Conservation (phyloP, 2,113 vertebrate species). For the Tenebrosternarchus preto region DNA sequence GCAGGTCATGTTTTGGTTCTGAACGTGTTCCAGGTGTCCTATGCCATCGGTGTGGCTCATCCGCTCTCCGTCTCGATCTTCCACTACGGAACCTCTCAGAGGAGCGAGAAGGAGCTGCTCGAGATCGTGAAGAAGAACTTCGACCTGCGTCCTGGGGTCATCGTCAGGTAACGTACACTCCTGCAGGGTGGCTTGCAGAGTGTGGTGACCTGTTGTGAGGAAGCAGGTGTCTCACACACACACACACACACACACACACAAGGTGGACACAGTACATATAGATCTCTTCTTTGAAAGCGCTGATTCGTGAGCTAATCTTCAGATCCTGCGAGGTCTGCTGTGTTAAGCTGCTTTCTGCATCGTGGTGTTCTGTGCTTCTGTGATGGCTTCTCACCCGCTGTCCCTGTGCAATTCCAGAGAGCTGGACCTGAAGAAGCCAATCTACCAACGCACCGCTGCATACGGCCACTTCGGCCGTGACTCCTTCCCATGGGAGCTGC, state of each 20-base stretch:
- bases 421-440: conserved; percentile 94
- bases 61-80: conserved; percentile 96
- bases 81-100: conserved; percentile 92
- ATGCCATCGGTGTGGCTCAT: conserved; percentile 92
- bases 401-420: conserved; percentile 85
- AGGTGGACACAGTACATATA: neutral
- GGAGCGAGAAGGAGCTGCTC: conserved; percentile 87
- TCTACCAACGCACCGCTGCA: conserved; percentile 92
- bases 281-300: neutral
- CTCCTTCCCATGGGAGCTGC: conserved; percentile 91
- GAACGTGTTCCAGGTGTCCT: conserved; percentile 82
- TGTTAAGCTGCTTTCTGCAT: too few relatives aligned
- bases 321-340: too few relatives aligned
- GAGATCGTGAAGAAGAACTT: conserved; percentile 94
- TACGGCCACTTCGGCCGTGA: conserved; percentile 97
- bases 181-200: neutral
- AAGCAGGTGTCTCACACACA: neutral
- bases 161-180: conserved; percentile 86
- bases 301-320: too few relatives aligned
- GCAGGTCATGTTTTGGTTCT: too few relatives aligned
- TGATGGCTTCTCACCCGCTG: conserved; percentile 17
- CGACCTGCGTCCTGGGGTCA: conserved; percentile 93
- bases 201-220: neutral
- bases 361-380: neutral
- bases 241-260: neutral